Conservation (phyloP, 1,140 invertebrate species). For the Drosophila sulfurigaster region DNA sequence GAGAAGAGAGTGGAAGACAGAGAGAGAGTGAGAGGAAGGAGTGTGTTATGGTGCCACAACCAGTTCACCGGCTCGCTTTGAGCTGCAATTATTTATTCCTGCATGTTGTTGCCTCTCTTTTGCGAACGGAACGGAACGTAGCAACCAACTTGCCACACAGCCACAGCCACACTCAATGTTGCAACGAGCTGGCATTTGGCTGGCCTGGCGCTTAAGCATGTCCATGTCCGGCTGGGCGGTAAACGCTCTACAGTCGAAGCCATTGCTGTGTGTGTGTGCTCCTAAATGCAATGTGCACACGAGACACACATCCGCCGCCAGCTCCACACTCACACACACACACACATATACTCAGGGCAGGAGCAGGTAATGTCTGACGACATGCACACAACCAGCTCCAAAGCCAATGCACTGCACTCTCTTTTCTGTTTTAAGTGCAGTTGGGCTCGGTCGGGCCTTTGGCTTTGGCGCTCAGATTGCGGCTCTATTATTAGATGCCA, state of each 20-base stretch:
- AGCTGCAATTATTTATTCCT: slow-evolving; percentile 79
- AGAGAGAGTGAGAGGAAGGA: not conserved
- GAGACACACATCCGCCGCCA: slow-evolving; percentile 75
- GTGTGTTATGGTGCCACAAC: slow-evolving; percentile 73
- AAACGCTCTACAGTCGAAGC: slow-evolving; percentile 5
- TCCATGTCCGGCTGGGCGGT: slow-evolving; percentile 69
- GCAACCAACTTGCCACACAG: not conserved
- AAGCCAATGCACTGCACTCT: slow-evolving; percentile 33
- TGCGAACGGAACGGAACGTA: slow-evolving; percentile 33
- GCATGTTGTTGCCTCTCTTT: slow-evolving; percentile 34
- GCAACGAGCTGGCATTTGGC: slow-evolving; percentile 41
- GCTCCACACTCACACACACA: slow-evolving; percentile 23
- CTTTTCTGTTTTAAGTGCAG: not conserved
- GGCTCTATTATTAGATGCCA: slow-evolving; percentile 83
- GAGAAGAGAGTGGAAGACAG: not conserved
- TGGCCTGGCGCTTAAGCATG: slow-evolving; percentile 76
- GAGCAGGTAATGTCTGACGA: slow-evolving; percentile 70
- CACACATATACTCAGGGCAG: slow-evolving; percentile 4
- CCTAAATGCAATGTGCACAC: slow-evolving; percentile 72
- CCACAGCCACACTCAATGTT: slow-evolving; percentile 13
- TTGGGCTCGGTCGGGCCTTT: slow-evolving; percentile 24
- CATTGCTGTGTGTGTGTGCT: slow-evolving; percentile 33
- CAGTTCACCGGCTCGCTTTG: slow-evolving; percentile 79
- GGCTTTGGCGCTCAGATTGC: slow-evolving; percentile 64
- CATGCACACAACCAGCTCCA: slow-evolving; percentile 60